Conservation (phyloP, 2,797 vertebrate species). For the Xiphophorus birchmanni region DNA sequence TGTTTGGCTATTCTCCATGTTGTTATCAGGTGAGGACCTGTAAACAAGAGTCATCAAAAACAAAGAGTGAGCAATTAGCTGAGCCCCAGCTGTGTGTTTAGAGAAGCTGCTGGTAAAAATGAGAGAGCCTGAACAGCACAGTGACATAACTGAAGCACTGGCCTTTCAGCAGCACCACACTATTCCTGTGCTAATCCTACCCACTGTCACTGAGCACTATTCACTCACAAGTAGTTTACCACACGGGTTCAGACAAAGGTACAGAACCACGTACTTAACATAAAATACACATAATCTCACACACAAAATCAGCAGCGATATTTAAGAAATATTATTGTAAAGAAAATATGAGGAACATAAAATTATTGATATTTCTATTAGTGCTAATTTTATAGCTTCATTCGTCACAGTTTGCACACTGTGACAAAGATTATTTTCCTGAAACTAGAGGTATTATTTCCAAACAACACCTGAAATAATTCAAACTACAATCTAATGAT, state of each 20-base stretch:
- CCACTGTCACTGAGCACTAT: constrained; percentile 32
- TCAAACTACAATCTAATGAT: background rate
- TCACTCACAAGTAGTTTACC: constrained; percentile 41
- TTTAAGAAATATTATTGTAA: background rate
- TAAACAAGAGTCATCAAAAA: background rate
- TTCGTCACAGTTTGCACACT: background rate
- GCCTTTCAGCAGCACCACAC: constrained; percentile 49
- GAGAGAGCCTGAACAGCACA: constrained; percentile 35
- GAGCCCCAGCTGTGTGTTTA: constrained; percentile 19
- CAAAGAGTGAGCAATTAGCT: constrained; percentile 11
- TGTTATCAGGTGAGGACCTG: background rate
- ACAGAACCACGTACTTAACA: background rate
- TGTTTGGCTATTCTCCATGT: constrained; percentile 61
- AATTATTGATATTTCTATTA: background rate
- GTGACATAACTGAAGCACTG: constrained; percentile 44
- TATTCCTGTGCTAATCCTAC: constrained; percentile 74
- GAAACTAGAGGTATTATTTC: background rate
- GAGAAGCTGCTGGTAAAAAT: constrained; percentile 24
- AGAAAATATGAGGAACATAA: background rate
- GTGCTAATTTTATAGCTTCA: background rate
- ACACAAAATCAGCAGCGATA: background rate
- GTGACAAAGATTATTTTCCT: background rate
- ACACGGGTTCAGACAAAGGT: constrained; percentile 34
- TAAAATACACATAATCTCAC: background rate
- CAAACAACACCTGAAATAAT: background rate